These are phyloP conservation scores for Tetrao urogallus DNA, from an alignment of 2,113 vertebrate genomes.

Conservation along the genomic window DNA sequence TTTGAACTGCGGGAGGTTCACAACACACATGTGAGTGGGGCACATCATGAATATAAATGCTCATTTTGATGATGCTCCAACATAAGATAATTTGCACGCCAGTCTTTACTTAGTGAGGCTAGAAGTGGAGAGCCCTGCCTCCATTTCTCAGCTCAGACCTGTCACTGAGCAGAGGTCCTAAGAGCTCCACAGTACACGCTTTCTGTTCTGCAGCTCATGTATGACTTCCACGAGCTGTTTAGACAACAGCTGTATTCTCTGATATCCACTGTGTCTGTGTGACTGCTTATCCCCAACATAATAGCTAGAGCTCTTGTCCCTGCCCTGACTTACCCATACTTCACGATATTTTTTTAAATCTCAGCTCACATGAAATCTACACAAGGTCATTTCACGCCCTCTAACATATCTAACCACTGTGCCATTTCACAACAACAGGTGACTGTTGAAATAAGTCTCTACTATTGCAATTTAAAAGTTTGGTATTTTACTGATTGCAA, in stretches of 20 bases:
- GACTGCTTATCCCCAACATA: neutral
- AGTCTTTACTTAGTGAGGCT: fast-evolving
- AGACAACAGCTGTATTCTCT: neutral
- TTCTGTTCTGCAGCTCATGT: neutral
- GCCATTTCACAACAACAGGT: neutral
- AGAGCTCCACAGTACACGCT: neutral
- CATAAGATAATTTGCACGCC: neutral
- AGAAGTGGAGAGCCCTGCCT: neutral
- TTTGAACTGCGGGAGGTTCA: neutral
- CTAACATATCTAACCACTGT: neutral
- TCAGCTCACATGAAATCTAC: neutral
- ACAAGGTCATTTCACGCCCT: neutral
- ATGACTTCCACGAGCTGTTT: neutral
- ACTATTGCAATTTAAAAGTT: conserved; percentile 22
- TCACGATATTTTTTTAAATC: neutral
- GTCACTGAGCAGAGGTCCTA: neutral
- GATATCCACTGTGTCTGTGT: neutral
- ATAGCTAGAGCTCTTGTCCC: neutral
- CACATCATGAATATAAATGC: neutral
- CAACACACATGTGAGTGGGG: neutral
- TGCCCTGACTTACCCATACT: neutral
- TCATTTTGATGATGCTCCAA: neutral
- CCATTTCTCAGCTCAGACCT: neutral
- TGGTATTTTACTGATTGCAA: conserved; percentile 45
- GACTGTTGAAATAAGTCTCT: conserved; percentile 31